These are phyloP conservation scores for Scaptomyza montana DNA, from an alignment of 1,140 invertebrate species.

Conservation along the genomic window DNA sequence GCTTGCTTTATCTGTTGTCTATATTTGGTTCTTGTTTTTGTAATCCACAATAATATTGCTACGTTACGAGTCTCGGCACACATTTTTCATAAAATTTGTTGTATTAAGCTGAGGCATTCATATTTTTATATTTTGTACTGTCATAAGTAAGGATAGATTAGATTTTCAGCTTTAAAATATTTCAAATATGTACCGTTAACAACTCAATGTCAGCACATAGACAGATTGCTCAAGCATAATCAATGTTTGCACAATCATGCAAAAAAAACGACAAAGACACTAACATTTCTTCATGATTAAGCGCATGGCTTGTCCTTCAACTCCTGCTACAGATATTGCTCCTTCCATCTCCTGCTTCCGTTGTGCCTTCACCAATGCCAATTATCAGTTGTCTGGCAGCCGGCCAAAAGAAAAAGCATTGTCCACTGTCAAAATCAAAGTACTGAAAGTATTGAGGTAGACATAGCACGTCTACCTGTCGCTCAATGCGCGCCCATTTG, in stretches of 20 bases:
- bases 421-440: conserved; percentile 47
- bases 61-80: no score
- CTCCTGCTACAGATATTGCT: neutral
- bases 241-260: conserved; percentile 41
- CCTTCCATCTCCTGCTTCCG: neutral
- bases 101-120: no score
- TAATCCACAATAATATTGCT: no score
- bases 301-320: conserved; percentile 27
- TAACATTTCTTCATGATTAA: conserved; percentile 46
- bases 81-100: no score
- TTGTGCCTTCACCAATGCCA: conserved; percentile 2
- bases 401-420: conserved; percentile 43
- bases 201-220: conserved; percentile 45
- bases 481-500: conserved; percentile 30
- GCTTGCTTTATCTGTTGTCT: no score
- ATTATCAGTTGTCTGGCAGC: conserved; percentile 44
- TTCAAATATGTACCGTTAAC: conserved; percentile 22
- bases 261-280: conserved; percentile 17
- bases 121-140: no score
- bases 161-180: conserved; percentile 8
- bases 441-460: conserved; percentile 45
- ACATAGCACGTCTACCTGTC: conserved; percentile 41
- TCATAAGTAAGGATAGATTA: conserved; percentile 2
- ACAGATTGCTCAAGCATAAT: conserved; percentile 30
- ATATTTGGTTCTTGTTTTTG: no score